phyloP scores from a whole-genome alignment of 2,797 vertebrate species.

The Neopelma chrysocephalum region DNA sequence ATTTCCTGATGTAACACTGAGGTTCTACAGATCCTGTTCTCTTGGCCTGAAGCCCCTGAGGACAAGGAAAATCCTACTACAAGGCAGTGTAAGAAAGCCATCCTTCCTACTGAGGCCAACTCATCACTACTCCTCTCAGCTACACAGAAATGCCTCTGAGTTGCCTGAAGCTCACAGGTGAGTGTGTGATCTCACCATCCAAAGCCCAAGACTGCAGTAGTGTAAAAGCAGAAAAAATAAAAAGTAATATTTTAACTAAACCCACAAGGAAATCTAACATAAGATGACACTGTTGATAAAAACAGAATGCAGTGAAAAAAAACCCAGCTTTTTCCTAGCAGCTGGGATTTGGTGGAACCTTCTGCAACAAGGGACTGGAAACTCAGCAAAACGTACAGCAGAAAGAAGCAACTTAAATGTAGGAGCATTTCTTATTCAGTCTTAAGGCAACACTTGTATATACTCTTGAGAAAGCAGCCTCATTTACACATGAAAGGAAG shows the following conservation, averaged over 20 bases:
- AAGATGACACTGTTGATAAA: not conserved
- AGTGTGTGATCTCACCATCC: not conserved
- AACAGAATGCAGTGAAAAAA: not conserved
- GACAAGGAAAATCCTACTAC: not conserved
- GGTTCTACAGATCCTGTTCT: not conserved
- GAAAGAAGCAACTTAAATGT: not conserved
- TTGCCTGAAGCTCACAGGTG: not conserved
- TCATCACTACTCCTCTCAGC: not conserved
- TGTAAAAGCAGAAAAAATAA: not conserved
- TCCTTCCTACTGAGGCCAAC: not conserved
- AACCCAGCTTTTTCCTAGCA: conserved; percentile 1
- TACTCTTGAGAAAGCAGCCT: not conserved
- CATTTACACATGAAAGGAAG: not conserved
- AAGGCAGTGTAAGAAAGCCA: not conserved
- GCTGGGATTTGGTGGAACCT: not conserved
- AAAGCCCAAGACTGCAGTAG: not conserved
- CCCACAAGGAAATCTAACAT: not conserved
- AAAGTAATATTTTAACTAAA: not conserved
- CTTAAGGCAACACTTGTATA: not conserved
- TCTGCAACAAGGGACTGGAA: not conserved
- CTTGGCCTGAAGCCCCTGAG: not conserved
- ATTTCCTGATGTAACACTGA: not conserved
- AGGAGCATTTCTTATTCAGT: not conserved
- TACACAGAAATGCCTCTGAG: fast-evolving
- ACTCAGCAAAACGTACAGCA: not conserved